Base-by-base conservation (phyloP, 2,888 invertebrate species). In the Lathronympha strigana region DNA sequence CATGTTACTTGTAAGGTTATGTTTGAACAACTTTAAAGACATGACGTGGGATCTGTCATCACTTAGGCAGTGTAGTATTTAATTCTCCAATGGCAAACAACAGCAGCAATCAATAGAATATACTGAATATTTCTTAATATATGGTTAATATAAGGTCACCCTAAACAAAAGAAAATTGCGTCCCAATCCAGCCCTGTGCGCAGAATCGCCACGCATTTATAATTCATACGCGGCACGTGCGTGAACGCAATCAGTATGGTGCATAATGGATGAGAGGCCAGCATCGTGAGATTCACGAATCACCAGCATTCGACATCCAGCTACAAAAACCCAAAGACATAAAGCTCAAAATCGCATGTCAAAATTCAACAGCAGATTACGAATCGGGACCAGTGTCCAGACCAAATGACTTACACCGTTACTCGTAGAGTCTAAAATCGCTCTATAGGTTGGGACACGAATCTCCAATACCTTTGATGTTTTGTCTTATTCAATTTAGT, bases 221-320 rank as follows among this genome's bases (percentile, higher is more conserved):
- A 66, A 66, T 66, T 61, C 66, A 66, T 25, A 4, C 23, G 28
- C 4, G 33, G 51, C 47, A 60, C 64, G 53, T 66, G 66, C 66
- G 66, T 61, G 61, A 54, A 66, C 66, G 66, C 66, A 66, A 66
- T 66, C 66, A 66, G 61, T 66, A 66, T 53, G 61, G 45, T 66
- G 66, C 66, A 66, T 66, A 53, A 66, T 66, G 38, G 6, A 66
- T 66, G 66, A 66, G 66, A 13, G 66, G 66, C 60, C 19, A 61
- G 53, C 54, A 38, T 38, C 58, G 58, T 49, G 66, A 66, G 66
- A 66, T 66, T 66, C 51, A 36, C 60, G 60, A 66, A 64, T 64
- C 64, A 43, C 43, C 57, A 28, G 43, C 21, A 49, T 6, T 25
- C 25, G 23, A 21, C 19, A 19, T 25, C 15, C 8, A 55, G 28